Conservation (phyloP, 2,113 vertebrate species). For the Anas platyrhynchos region DNA sequence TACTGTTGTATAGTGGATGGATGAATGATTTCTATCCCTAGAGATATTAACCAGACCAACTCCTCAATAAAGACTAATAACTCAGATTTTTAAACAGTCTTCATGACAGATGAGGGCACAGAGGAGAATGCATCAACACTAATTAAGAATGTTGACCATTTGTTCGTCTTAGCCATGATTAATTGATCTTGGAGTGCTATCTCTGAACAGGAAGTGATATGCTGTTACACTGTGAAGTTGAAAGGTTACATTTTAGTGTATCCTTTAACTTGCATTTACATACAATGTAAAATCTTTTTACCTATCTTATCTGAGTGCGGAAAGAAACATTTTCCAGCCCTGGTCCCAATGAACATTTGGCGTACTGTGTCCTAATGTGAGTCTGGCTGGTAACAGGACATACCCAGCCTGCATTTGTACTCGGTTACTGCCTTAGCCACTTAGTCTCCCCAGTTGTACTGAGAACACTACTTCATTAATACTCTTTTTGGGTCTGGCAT, state of each 20-base stretch:
- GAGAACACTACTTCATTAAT: not conserved
- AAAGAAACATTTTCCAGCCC: slow-evolving; percentile 47
- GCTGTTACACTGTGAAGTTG: slow-evolving; percentile 83
- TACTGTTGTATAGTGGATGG: slow-evolving; percentile 70
- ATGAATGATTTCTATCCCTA: slow-evolving; percentile 81
- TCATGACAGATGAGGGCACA: slow-evolving; percentile 87
- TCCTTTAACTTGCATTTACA: slow-evolving; percentile 79
- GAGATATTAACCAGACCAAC: slow-evolving; percentile 92
- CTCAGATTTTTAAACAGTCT: slow-evolving; percentile 92
- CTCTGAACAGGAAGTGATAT: slow-evolving; percentile 87
- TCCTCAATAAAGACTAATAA: slow-evolving; percentile 92
- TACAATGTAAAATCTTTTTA: slow-evolving; percentile 35
- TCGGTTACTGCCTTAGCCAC: not conserved
- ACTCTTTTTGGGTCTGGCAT: not conserved
- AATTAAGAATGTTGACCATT: slow-evolving; percentile 85
- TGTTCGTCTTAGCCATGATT: slow-evolving; percentile 84
- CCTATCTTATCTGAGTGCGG: slow-evolving; percentile 35
- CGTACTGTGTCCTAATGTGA: not conserved
- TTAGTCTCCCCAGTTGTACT: not conserved
- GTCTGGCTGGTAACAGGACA: not conserved
- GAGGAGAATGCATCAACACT: slow-evolving; percentile 83
- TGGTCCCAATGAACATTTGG: not conserved
- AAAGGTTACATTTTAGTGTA: slow-evolving; percentile 90
- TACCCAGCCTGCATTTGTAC: not conserved
- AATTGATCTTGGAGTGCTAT: slow-evolving; percentile 85